Evolutionary conservation across 2,888 invertebrate genomes (phyloP).

Genomic region (Belgica antarctica): DNA sequence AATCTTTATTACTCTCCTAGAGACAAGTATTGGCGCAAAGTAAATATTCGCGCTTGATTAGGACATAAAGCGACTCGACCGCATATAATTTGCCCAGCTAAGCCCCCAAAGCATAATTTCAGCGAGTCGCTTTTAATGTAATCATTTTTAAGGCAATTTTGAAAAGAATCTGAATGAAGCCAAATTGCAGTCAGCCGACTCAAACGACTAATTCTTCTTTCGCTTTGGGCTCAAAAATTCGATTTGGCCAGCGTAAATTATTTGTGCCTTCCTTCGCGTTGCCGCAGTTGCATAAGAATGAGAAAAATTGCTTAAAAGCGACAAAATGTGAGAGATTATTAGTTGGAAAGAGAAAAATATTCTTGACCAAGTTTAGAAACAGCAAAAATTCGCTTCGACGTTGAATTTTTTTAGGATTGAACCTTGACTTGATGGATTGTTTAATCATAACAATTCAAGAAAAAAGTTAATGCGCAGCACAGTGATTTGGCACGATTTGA

Average conservation of each 20-base stretch:
- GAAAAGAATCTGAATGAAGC: slow-evolving; percentile 12
- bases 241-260: slow-evolving; percentile 29
- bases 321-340: slow-evolving; percentile 38
- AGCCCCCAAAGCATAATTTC: neutral
- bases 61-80: neutral
- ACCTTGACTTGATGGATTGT: too few relatives aligned
- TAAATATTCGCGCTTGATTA: neutral
- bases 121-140: neutral
- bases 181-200: slow-evolving; percentile 34
- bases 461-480: too few relatives aligned
- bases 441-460: too few relatives aligned
- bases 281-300: slow-evolving; percentile 16
- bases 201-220: slow-evolving; percentile 40
- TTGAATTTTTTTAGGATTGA: too few relatives aligned
- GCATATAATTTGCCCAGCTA: neutral
- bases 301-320: slow-evolving; percentile 14
- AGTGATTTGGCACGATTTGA: too few relatives aligned
- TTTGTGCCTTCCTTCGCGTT: too few relatives aligned
- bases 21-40: neutral
- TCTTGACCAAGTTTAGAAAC: too few relatives aligned
- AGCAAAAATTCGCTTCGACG: too few relatives aligned
- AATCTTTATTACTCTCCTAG: slow-evolving; percentile 10
- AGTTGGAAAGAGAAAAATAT: too few relatives aligned
- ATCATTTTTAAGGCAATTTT: slow-evolving; percentile 15
- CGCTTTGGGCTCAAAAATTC: slow-evolving; percentile 43